Percentiles rank a stretch among this genome's conserved stretches.
phyloP scores from a whole-genome alignment of 2,113 vertebrate species.

The Sorex fumeus region DNA sequence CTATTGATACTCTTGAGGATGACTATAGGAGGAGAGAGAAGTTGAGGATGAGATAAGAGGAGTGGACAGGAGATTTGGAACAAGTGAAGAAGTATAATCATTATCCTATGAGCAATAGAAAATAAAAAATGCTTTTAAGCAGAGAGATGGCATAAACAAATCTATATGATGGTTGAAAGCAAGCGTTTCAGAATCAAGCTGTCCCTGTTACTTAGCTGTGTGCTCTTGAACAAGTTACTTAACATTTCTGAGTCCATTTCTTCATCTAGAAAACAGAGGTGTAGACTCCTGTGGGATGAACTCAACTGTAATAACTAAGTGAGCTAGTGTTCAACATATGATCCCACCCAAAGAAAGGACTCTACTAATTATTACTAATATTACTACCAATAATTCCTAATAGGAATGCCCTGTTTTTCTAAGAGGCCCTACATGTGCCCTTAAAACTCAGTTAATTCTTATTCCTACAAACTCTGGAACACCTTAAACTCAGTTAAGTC shows the following conservation, averaged over 20 bases:
- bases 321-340: neutral
- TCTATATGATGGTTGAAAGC: conserved; percentile 9
- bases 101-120: neutral
- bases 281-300: neutral
- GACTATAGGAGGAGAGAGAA: neutral
- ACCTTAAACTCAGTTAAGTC: neutral
- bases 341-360: neutral
- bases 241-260: conserved; percentile 25
- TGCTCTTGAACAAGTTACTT: neutral
- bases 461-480: neutral
- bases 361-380: neutral
- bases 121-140: conserved; percentile 22
- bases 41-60: neutral
- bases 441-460: neutral
- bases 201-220: neutral
- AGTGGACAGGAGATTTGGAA: neutral
- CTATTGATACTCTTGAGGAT: neutral
- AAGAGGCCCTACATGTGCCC: conserved; percentile 29
- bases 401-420: neutral
- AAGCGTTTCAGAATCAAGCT: conserved; percentile 19
- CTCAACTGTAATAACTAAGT: neutral
- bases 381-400: neutral
- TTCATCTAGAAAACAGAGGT: neutral
- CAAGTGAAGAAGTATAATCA: neutral
- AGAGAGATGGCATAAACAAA: neutral